phyloP scores from a whole-genome alignment of 2,888 invertebrate genomes.

The Rotaria magnacalcarata region DNA sequence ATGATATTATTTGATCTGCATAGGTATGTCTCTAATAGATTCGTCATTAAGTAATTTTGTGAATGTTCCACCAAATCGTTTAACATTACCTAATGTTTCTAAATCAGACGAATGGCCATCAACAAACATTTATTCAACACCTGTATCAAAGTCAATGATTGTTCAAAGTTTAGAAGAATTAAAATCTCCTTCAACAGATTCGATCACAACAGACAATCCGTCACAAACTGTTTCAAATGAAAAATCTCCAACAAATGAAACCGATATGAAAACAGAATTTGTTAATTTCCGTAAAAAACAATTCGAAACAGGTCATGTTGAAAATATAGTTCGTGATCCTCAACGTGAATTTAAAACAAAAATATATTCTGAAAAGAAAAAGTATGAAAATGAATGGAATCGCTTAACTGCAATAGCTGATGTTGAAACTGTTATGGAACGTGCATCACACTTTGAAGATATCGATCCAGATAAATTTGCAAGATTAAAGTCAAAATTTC shows the following conservation, averaged over 20 bases:
- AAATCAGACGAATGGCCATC: not conserved
- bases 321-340: slow-evolving; percentile 2
- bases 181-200: slow-evolving; percentile 18
- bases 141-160: not conserved
- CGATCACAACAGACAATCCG: not conserved
- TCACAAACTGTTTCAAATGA: not conserved
- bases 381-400: slow-evolving; percentile 43
- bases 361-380: slow-evolving; percentile 37
- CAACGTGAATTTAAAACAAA: slow-evolving; percentile 5
- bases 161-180: not conserved
- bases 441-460: slow-evolving; percentile 46
- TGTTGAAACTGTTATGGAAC: slow-evolving; percentile 44
- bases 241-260: not conserved
- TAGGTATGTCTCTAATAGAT: not conserved
- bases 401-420: slow-evolving; percentile 40
- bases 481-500: slow-evolving; percentile 40
- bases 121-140: not conserved
- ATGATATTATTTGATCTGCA: not conserved
- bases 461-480: slow-evolving; percentile 44
- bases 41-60: not conserved
- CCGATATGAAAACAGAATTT: slow-evolving; percentile 31
- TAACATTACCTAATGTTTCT: not conserved
- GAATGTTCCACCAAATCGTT: not conserved
- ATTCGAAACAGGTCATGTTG: slow-evolving; percentile 17
- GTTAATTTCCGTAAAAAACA: slow-evolving; percentile 35